phyloP scores from a whole-genome alignment of 2,888 invertebrate species.

The Drosophila mayaguana region DNA sequence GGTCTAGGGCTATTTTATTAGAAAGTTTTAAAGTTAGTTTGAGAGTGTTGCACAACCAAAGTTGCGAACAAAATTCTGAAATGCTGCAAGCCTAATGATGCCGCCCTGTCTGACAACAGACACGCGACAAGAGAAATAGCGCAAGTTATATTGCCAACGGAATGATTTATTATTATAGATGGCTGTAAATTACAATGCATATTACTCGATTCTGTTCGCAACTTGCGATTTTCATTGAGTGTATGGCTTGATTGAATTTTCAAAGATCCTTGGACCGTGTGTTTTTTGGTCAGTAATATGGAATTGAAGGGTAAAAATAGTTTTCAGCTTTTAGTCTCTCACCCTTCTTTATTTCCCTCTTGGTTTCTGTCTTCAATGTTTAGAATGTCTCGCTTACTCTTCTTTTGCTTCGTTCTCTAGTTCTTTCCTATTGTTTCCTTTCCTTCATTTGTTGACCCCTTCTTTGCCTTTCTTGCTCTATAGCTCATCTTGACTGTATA shows the following conservation, averaged over 20 bases:
- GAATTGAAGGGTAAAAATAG: neutral
- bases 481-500: no score
- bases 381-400: neutral
- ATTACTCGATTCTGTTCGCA: slow-evolving; percentile 14
- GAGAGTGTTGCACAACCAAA: slow-evolving; percentile 60
- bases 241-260: slow-evolving; percentile 25
- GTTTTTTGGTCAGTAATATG: neutral
- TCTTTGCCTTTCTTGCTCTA: no score
- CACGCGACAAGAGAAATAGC: slow-evolving; percentile 60
- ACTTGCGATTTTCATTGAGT: slow-evolving; percentile 11
- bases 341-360: neutral
- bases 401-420: neutral
- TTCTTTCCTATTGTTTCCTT: no score
- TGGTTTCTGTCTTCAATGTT: neutral
- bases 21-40: slow-evolving; percentile 75
- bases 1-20: slow-evolving; percentile 72
- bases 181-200: slow-evolving; percentile 41
- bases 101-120: slow-evolving; percentile 32
- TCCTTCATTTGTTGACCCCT: no score
- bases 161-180: slow-evolving; percentile 75
- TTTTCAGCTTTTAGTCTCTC: neutral
- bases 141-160: slow-evolving; percentile 71
- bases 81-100: slow-evolving; percentile 74
- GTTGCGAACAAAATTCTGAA: slow-evolving; percentile 58
- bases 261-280: neutral